A percentile compares a stretch with the other conserved stretches of the same genome.
Conservation (phyloP, 2,797 vertebrate genomes). For the Sebastes alutus region DNA sequence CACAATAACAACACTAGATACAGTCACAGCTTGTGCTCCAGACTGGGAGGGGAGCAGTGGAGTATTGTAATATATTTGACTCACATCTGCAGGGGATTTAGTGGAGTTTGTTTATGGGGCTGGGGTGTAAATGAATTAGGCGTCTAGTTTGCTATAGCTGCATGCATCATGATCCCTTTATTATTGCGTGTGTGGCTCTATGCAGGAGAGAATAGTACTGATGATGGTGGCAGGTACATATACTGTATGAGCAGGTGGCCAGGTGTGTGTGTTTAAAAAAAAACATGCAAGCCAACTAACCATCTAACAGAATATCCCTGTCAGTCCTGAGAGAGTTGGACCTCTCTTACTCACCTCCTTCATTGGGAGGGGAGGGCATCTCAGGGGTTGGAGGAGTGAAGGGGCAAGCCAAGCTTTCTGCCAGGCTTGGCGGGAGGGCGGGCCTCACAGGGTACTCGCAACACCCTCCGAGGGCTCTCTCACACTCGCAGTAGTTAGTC, state of each 20-base stretch:
- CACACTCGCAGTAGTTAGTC: slow-evolving; percentile 63
- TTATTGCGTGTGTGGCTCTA: neutral
- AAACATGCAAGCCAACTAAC: neutral
- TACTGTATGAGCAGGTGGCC: neutral
- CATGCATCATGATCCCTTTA: slow-evolving; percentile 41
- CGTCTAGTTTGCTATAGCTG: slow-evolving; percentile 23
- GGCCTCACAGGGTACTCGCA: slow-evolving; percentile 59
- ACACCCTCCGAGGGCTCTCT: slow-evolving; percentile 58
- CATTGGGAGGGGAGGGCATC: slow-evolving; percentile 96
- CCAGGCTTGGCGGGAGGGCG: slow-evolving; percentile 71
- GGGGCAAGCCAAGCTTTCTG: slow-evolving; percentile 68
- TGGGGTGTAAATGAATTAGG: slow-evolving; percentile 49
- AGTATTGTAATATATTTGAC: slow-evolving; percentile 39
- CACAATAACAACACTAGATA: slow-evolving; percentile 40
- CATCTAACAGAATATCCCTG: slow-evolving; percentile 12
- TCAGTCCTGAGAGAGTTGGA: slow-evolving; percentile 8
- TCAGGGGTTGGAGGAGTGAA: slow-evolving; percentile 70
- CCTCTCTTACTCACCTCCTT: slow-evolving; percentile 88
- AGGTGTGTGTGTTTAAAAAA: neutral
- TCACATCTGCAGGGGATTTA: slow-evolving; percentile 54
- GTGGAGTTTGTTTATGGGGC: slow-evolving; percentile 44
- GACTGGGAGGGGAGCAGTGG: neutral
- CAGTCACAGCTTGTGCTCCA: slow-evolving; percentile 59
- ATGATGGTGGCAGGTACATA: neutral
- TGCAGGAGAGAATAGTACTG: neutral